Conservation (phyloP, 2,888 invertebrate genomes). For the Abscondita cerata region DNA sequence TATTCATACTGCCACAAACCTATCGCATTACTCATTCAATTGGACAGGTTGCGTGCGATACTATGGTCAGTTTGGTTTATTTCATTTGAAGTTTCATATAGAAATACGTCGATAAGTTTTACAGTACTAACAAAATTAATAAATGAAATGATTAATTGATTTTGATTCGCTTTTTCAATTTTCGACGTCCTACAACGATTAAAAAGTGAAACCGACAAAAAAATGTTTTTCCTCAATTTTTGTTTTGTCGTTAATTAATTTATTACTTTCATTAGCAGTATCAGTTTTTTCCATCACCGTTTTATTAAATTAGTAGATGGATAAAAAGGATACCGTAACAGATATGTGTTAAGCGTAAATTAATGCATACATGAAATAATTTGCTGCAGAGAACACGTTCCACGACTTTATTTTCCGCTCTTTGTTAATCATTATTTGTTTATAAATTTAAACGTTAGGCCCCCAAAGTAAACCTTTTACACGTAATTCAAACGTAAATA, state of each 20-base stretch:
- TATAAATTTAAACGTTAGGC: too few relatives aligned
- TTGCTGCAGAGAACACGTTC: too few relatives aligned
- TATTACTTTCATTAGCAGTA: constrained; percentile 7
- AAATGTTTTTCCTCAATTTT: not conserved
- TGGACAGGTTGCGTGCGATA: constrained; percentile 36
- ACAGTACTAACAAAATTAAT: constrained; percentile 3
- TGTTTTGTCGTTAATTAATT: constrained; percentile 1
- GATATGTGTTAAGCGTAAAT: not conserved
- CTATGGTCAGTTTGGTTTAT: constrained; percentile 34
- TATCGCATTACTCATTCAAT: constrained; percentile 34
- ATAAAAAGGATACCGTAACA: not conserved
- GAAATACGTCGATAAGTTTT: constrained; percentile 28
- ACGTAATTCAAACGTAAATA: too few relatives aligned
- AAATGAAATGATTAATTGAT: constrained; percentile 18
- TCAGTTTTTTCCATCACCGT: constrained; percentile 4
- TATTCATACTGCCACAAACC: constrained; percentile 33
- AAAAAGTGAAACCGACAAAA: too few relatives aligned
- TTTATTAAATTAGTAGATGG: constrained; percentile 5
- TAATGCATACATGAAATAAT: not conserved
- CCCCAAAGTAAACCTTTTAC: too few relatives aligned
- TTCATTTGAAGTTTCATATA: constrained; percentile 32
- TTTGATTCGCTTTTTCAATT: not conserved
- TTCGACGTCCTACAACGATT: too few relatives aligned
- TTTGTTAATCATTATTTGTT: too few relatives aligned
- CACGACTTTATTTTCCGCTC: too few relatives aligned